A percentile compares a stretch with the other conserved stretches of the same genome.
Conservation (phyloP, 2,113 vertebrate species). For the Echinops telfairi region DNA sequence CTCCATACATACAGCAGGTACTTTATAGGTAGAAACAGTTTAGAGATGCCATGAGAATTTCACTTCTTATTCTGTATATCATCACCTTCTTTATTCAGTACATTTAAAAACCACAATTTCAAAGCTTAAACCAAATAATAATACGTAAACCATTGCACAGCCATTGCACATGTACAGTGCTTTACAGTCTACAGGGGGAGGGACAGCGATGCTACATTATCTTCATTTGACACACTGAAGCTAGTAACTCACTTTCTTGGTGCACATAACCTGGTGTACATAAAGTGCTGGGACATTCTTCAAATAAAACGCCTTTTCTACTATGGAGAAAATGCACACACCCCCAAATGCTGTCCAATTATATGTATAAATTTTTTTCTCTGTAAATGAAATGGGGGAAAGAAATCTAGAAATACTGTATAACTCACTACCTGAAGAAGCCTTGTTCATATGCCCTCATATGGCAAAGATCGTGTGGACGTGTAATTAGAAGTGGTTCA, state of each 20-base stretch:
- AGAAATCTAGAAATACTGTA: background rate
- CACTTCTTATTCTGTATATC: background rate
- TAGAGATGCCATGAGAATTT: background rate
- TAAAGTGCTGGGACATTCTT: background rate
- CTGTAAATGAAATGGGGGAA: background rate
- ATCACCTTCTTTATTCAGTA: background rate
- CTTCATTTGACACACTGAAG: background rate
- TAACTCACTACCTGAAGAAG: too few species aligned
- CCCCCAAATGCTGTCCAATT: background rate
- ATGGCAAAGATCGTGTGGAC: too few species aligned
- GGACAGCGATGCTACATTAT: background rate
- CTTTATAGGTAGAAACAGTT: background rate
- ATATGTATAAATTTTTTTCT: slow-evolving; percentile 22
- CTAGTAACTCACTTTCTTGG: background rate
- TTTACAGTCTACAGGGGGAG: background rate
- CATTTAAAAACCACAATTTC: slow-evolving; percentile 3
- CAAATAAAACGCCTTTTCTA: slow-evolving; percentile 8
- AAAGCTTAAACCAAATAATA: background rate
- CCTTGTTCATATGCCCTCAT: too few species aligned
- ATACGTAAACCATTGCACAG: background rate
- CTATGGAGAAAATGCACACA: background rate
- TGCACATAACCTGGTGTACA: background rate
- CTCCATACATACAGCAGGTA: background rate
- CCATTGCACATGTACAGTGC: too few species aligned
- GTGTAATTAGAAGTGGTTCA: too few species aligned